Evolutionary conservation across 2,113 vertebrate genomes (phyloP).

Genomic region (Illadopsis cleaveri): DNA sequence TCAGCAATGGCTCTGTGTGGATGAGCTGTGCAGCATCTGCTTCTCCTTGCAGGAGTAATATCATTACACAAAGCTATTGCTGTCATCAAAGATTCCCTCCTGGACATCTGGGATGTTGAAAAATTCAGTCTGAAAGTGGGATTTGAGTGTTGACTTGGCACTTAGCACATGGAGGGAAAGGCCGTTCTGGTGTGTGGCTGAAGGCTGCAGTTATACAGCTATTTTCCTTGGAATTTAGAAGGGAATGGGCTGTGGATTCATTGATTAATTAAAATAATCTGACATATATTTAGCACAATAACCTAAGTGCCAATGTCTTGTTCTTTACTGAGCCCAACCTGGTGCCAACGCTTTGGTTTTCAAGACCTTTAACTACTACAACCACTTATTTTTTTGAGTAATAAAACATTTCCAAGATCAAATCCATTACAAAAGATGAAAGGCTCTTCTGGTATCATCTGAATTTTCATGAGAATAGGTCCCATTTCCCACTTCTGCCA

Average conservation of each 20-base stretch:
- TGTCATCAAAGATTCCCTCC: not conserved
- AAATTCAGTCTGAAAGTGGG: not conserved
- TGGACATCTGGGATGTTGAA: not conserved
- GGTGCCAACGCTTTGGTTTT: not conserved
- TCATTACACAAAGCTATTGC: rapidly evolving
- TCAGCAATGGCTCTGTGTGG: not conserved
- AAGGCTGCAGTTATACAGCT: not conserved
- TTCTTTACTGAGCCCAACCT: not conserved
- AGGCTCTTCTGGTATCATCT: not conserved
- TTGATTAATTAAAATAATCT: not conserved
- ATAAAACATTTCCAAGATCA: not conserved
- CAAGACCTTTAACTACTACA: not conserved
- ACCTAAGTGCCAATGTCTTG: not conserved
- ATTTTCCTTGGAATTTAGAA: not conserved
- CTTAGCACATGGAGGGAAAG: not conserved
- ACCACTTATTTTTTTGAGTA: not conserved
- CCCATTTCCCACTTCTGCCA: not conserved
- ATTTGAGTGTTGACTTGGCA: not conserved
- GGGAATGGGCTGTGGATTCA: not conserved
- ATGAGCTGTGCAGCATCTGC: not conserved
- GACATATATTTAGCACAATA: not conserved
- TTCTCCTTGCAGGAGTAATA: not conserved
- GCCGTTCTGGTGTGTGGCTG: not conserved
- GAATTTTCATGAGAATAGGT: not conserved
- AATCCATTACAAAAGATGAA: not conserved